Percentiles rank a stretch among this genome's conserved stretches.
phyloP scores from a whole-genome alignment of 2,888 invertebrate species.

The Eugnorisma glareosa region DNA sequence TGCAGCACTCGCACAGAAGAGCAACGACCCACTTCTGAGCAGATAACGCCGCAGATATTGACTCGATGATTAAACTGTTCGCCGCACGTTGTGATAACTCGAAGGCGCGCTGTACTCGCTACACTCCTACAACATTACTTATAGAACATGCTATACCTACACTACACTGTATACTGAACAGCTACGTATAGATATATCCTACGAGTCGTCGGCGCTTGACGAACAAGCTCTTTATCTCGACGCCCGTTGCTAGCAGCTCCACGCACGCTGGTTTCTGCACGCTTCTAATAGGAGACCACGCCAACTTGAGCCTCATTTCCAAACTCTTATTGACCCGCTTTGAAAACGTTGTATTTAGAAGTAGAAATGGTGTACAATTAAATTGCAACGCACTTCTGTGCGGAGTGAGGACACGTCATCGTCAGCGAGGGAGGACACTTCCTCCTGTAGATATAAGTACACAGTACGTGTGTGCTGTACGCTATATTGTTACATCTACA shows the following conservation, averaged over 20 bases:
- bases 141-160: conserved; percentile 36
- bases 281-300: conserved; percentile 37
- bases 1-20: conserved; percentile 64
- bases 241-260: conserved; percentile 64
- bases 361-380: conserved; percentile 59
- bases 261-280: conserved; percentile 45
- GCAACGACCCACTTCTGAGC: conserved; percentile 80
- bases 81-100: conserved; percentile 63
- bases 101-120: conserved; percentile 50
- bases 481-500: conserved; percentile 29
- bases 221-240: conserved; percentile 67
- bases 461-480: conserved; percentile 27
- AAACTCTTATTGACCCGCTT: conserved; percentile 69
- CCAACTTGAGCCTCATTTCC: conserved; percentile 58
- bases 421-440: conserved; percentile 63
- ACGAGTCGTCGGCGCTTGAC: conserved; percentile 65
- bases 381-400: conserved; percentile 56
- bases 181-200: conserved; percentile 38
- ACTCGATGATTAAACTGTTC: conserved; percentile 74
- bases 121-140: conserved; percentile 51
- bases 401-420: conserved; percentile 52
- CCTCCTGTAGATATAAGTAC: conserved; percentile 56
- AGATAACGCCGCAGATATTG: conserved; percentile 79
- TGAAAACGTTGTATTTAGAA: conserved; percentile 60
- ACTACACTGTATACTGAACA: conserved; percentile 12